These are phyloP conservation scores for Neomonachus schauinslandi DNA, from an alignment of 2,113 vertebrate genomes.

Conservation along the genomic window DNA sequence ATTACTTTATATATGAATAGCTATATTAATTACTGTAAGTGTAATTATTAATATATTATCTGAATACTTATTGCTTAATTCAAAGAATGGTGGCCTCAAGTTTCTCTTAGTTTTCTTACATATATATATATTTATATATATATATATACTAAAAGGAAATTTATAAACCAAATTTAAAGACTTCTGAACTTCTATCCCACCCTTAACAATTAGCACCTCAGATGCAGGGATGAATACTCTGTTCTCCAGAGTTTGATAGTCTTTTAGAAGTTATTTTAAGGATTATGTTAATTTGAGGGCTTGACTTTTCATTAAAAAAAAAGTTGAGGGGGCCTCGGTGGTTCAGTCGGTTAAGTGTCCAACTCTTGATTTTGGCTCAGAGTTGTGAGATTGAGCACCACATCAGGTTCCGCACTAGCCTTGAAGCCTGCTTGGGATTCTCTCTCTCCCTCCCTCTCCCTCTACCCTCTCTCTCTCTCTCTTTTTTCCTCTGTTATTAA, in stretches of 20 bases:
- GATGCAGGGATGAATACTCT: neutral
- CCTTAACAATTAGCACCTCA: neutral
- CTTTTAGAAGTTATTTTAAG: slow-evolving; percentile 17
- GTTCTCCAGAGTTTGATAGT: neutral
- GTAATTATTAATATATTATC: neutral
- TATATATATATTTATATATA: neutral
- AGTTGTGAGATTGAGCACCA: neutral
- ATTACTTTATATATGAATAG: slow-evolving; percentile 1
- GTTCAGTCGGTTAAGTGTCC: neutral
- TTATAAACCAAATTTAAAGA: slow-evolving; percentile 15
- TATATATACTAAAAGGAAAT: neutral
- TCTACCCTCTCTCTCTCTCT: neutral
- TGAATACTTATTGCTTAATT: slow-evolving; percentile 18
- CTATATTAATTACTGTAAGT: neutral
- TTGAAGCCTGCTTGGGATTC: neutral
- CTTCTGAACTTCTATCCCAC: neutral
- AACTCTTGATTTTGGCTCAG: neutral
- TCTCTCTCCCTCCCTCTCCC: neutral
- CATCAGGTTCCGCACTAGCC: neutral
- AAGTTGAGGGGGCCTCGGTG: neutral
- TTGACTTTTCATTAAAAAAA: neutral
- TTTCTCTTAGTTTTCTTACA: slow-evolving; percentile 13
- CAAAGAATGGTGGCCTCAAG: neutral
- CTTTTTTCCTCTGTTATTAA: neutral
- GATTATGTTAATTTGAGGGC: neutral